Evolutionary conservation across 37 sponge, comb jelly and placozoan species (phyloP).

Genomic region (Crambe crambe): DNA sequence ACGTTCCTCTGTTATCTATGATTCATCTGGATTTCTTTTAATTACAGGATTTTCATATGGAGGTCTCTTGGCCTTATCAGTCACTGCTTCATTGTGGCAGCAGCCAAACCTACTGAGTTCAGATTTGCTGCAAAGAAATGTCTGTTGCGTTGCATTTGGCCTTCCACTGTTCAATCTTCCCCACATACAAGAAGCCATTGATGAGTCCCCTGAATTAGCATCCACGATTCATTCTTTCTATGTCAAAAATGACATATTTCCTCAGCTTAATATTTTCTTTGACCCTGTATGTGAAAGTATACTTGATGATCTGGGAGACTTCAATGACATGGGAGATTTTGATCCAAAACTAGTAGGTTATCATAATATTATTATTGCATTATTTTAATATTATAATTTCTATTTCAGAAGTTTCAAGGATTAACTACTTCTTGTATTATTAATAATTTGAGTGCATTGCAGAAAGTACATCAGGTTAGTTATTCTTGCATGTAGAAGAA

Average conservation of each 20-base stretch:
- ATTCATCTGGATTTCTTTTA: no score
- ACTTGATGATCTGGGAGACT: not conserved
- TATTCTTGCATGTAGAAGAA: no score
- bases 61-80: not conserved
- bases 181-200: not conserved
- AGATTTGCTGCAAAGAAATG: not conserved
- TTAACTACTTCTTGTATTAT: not conserved
- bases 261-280: not conserved
- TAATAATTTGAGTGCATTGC: not conserved
- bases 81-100: constrained; percentile 8
- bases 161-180: constrained; percentile 9
- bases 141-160: constrained; percentile 20
- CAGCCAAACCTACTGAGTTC: not conserved
- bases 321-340: not conserved
- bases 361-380: no score
- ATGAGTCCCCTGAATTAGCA: constrained; percentile 2
- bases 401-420: constrained; percentile 2
- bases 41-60: constrained; percentile 35
- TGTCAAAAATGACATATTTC: constrained; percentile 1
- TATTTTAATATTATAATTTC: no score
- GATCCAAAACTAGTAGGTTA: no score
- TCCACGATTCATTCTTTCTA: constrained; percentile 16
- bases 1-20: no score
- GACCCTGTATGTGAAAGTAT: not conserved
- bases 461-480: not conserved